These are phyloP conservation scores for Nesometra sesokonis DNA, from an alignment of 35 echinoderm and acorn worm genomes.

Conservation along the genomic window DNA sequence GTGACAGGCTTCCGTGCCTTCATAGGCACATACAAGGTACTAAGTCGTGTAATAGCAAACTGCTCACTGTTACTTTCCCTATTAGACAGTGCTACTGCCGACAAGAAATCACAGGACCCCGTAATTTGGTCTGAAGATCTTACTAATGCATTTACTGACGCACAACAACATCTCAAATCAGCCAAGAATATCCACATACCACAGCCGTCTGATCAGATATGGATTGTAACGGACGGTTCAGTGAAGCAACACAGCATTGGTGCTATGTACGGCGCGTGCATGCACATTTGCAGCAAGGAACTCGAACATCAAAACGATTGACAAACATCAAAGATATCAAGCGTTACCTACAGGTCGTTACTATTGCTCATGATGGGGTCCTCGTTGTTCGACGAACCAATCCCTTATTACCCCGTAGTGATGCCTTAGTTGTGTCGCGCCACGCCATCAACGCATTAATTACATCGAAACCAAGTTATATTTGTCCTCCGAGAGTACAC, in stretches of 20 bases:
- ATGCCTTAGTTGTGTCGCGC: no score
- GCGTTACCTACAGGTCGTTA: background rate
- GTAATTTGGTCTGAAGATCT: slow-evolving; percentile 10
- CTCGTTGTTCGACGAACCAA: no score
- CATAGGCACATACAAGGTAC: background rate
- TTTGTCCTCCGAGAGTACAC: background rate
- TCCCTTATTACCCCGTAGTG: no score
- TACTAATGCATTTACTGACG: background rate
- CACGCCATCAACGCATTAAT: no score
- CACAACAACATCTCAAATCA: background rate
- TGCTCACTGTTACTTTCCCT: background rate
- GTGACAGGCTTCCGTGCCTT: background rate
- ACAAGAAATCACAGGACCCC: slow-evolving; percentile 18
- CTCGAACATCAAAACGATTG: background rate
- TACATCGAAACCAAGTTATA: slow-evolving; percentile 4
- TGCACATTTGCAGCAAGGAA: slow-evolving; percentile 25
- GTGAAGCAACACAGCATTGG: slow-evolving; percentile 13
- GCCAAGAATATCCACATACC: no score
- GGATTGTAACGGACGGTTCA: slow-evolving; percentile 38
- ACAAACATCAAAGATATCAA: slow-evolving; percentile 28
- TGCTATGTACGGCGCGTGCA: slow-evolving; percentile 35
- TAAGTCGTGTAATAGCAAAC: background rate
- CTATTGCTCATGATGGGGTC: no score
- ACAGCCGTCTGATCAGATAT: background rate
- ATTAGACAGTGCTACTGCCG: slow-evolving; percentile 10